A percentile compares a stretch with the other conserved stretches of the same genome.
phyloP scores from a whole-genome alignment of 2,888 invertebrate genomes.

The Pseudoips prasinana region DNA sequence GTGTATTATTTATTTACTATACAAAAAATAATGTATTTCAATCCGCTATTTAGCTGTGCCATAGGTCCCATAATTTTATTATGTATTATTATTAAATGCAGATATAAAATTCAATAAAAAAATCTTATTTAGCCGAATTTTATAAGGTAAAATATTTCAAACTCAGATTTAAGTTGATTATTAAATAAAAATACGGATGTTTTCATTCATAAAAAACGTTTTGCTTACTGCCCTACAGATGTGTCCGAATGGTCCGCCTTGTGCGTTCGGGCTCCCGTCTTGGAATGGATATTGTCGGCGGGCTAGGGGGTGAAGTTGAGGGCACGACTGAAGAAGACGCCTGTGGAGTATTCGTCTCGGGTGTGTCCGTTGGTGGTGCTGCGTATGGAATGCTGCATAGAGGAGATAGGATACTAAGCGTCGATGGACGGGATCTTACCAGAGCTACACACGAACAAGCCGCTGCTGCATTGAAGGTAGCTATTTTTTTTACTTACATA shows the following conservation, averaged over 20 bases:
- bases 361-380: conserved; percentile 67
- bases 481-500: conserved; percentile 4
- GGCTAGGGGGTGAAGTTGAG: conserved; percentile 68
- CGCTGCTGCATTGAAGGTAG: conserved; percentile 84
- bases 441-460: conserved; percentile 90
- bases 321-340: conserved; percentile 60
- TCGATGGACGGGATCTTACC: conserved; percentile 87
- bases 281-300: conserved; percentile 79
- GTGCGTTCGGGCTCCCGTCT: conserved; percentile 74
- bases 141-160: no score
- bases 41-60: no score
- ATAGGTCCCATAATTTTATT: no score
- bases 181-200: no score
- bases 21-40: no score
- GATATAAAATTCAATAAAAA: no score
- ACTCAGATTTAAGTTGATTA: no score
- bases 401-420: conserved; percentile 88
- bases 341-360: conserved; percentile 76
- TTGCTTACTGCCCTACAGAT: conserved; percentile 44
- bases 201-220: no score
- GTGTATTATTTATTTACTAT: no score
- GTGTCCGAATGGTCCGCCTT: conserved; percentile 73
- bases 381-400: conserved; percentile 82
- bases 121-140: no score
- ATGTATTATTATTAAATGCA: no score